Evolutionary conservation across 2,797 vertebrate genomes (phyloP), one percentile per base, ranked within the genome.

Genomic region (Mastacembelus armatus): DNA sequence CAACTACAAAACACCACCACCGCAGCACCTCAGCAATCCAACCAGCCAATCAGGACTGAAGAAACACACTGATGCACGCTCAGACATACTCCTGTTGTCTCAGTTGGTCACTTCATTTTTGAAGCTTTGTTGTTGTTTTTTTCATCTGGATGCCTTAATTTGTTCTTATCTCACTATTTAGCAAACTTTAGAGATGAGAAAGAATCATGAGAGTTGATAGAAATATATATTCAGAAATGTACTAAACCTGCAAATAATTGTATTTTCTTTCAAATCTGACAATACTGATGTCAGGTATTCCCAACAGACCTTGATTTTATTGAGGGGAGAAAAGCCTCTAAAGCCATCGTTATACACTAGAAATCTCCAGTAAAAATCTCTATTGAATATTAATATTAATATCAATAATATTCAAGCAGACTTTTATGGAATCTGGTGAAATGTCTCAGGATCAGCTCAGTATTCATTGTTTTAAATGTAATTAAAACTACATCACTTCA

Each of bases 81-180:
- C 16, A 61, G 26, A 48, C 69, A 61, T 9, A 21, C 76, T 43
- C 67, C 66, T 70, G 80, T 71, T 38, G 62, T 74, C 69, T 54
- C 61, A 43, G 54, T 72, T 22, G 3, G 57, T 87, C 74, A 45
- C 42, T 77, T 68, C 43, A 77, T 80, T 35, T 77, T 51, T 35
- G 12, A 58, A 43, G 83, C 65, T 51, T 85, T 49, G 74, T n/a
- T n/a, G n/a, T n/a, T n/a, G n/a, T n/a, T 78, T 86, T 83, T 68
- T 80, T 86, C 87, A 90, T 90, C 81, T 80, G 73, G 82, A 91
- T 93, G 94, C 94, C 93, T 94, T 94, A 94, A 93, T 90, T 91
- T 88, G 63, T 78, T 75, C 69, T 45, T 39, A 45, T 68, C 63
- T 75, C 74, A 81, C 76, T 71, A 60, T 84, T 91, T 62, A 85